Evolutionary conservation across 1,140 invertebrate genomes (phyloP), one percentile per base, ranked within the genome.

Genomic region (Psilanteris sp.): DNA sequence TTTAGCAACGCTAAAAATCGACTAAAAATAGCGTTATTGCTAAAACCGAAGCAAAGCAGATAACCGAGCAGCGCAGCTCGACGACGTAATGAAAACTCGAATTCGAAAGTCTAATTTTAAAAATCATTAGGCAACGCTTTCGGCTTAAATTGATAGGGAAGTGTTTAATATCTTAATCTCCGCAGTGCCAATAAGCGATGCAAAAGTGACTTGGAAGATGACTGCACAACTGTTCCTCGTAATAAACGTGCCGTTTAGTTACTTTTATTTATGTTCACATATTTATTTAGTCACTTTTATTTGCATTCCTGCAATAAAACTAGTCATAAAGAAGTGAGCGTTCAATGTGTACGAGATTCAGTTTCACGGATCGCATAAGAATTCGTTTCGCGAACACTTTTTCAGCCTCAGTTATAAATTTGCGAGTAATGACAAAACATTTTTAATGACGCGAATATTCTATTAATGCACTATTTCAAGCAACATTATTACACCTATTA

Each of bases 241-340:
- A 61, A 75, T 75, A 75, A 75, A 75, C 39, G 57, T 39, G 55
- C 57, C 50, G 54, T 75, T 75, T 57, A 50, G 48, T 68, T 68
- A 68, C 55, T 75, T 68, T 75, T 75, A 68, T 75, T 64, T 64
- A 72, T 55, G 62, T 59, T 75, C 72, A 66, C 62, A 68, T 67
- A 76, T 76, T 76, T 76, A 76, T 76, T 76, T 76, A 70, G 64
- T 66, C 64, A 70, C 52, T 76, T 76, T 76, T 76, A 76, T 70
- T 75, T 54, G 71, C 71, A 75, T 75, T 75, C 71, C 62, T 44
- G 55, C 71, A 68, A 75, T 75, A 75, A 67, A 75, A 61, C 71
- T 75, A 75, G 71, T 70, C 64, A 59, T 68, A 75, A 75, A 75
- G 50, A 50, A 57, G 39, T 29, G 41, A 41, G 48, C 57, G 52